These are phyloP conservation scores for Coreius guichenoti DNA, from an alignment of 2,797 vertebrate species.

Conservation along the genomic window DNA sequence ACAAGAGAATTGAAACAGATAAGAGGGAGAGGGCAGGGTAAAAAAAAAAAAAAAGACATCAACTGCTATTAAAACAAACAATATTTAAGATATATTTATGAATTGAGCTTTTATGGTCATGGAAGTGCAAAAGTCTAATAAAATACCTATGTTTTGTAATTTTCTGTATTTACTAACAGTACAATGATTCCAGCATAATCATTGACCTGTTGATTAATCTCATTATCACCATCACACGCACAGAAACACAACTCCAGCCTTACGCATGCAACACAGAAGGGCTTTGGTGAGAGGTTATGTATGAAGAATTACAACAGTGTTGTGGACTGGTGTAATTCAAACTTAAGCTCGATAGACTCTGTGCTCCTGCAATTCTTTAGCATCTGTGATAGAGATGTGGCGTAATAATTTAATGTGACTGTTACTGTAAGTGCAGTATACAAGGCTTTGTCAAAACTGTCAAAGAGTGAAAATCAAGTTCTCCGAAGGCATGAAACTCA, in stretches of 20 bases:
- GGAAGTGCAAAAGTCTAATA: constrained; percentile 20
- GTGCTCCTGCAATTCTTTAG: constrained; percentile 4
- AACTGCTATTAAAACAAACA: background rate
- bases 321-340: constrained; percentile 27
- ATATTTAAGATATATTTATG: background rate
- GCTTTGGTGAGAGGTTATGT: constrained; percentile 39
- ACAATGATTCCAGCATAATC: constrained; percentile 8
- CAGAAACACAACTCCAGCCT: constrained; percentile 27
- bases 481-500: constrained; percentile 23
- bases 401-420: background rate
- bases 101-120: constrained; percentile 1
- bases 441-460: background rate
- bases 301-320: constrained; percentile 39
- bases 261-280: constrained; percentile 45
- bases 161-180: background rate
- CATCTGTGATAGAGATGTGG: background rate
- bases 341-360: constrained; percentile 30
- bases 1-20: background rate
- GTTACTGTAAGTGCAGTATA: background rate
- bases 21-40: background rate
- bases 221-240: background rate
- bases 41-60: background rate
- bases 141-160: background rate
- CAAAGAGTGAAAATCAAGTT: background rate
- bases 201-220: constrained; percentile 6